A percentile compares a stretch with the other conserved stretches of the same genome.
Conservation (phyloP, 2,113 vertebrate genomes). For the Indri indri region DNA sequence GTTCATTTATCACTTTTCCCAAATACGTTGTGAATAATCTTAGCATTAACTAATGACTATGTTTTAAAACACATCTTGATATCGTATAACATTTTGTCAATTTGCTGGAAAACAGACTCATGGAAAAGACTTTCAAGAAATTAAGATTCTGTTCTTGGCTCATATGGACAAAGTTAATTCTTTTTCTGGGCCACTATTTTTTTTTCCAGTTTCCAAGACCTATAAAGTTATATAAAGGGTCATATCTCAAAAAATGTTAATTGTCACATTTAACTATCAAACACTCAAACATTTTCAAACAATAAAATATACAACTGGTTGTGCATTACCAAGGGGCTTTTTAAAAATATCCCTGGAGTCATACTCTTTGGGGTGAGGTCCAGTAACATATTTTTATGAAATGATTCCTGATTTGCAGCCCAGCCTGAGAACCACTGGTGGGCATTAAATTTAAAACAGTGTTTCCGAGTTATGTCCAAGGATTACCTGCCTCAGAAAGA, state of each 20-base stretch:
- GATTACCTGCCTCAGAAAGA: background rate
- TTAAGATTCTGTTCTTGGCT: background rate
- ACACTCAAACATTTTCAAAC: background rate
- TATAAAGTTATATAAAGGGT: background rate
- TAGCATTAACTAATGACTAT: background rate
- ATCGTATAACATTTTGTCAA: background rate
- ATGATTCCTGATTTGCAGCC: background rate
- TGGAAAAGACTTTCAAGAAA: slow-evolving; percentile 6
- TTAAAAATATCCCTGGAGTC: background rate
- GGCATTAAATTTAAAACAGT: background rate
- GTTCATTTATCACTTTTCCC: background rate
- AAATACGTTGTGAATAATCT: background rate
- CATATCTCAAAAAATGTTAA: background rate
- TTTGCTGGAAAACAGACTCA: slow-evolving; percentile 13
- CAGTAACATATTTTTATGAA: background rate
- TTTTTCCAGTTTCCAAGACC: background rate
- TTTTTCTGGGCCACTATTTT: background rate
- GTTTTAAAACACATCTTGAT: background rate
- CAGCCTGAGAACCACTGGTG: background rate
- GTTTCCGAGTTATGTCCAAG: background rate
- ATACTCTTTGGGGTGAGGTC: background rate
- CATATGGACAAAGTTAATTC: background rate
- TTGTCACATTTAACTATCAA: background rate
- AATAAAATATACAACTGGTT: background rate
- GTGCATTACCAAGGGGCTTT: background rate